Conservation (phyloP, 2,113 vertebrate species). For the Raja brachyura region DNA sequence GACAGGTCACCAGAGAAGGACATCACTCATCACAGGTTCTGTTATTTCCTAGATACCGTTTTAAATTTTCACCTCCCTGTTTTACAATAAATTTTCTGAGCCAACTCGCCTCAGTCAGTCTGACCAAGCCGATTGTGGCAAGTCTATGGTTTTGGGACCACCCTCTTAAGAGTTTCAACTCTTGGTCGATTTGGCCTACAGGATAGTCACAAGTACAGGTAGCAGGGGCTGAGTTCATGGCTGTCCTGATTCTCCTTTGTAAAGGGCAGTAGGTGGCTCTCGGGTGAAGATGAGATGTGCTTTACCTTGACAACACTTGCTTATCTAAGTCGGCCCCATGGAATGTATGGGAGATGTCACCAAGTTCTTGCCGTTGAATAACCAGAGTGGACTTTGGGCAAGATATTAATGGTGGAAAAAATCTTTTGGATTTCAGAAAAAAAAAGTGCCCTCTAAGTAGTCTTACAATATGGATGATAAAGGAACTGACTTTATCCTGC, state of each 20-base stretch:
- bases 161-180: too few species aligned
- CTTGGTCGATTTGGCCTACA: neutral
- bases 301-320: neutral
- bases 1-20: neutral
- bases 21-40: neutral
- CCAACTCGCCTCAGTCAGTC: neutral
- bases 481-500: neutral
- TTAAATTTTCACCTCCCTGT: neutral
- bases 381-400: neutral
- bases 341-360: neutral
- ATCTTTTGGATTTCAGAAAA: neutral
- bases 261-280: neutral
- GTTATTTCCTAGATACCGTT: neutral
- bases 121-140: neutral
- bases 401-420: too few species aligned
- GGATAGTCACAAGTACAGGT: neutral
- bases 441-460: neutral
- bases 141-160: neutral
- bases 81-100: neutral
- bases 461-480: neutral
- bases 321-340: neutral
- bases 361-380: too few species aligned
- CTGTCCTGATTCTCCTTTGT: neutral
- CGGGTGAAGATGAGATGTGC: neutral
- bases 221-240: neutral